A percentile compares a stretch with the other conserved stretches of the same genome.
phyloP scores from a whole-genome alignment of 2,888 invertebrate genomes.

The Chrysomela aeneicollis region DNA sequence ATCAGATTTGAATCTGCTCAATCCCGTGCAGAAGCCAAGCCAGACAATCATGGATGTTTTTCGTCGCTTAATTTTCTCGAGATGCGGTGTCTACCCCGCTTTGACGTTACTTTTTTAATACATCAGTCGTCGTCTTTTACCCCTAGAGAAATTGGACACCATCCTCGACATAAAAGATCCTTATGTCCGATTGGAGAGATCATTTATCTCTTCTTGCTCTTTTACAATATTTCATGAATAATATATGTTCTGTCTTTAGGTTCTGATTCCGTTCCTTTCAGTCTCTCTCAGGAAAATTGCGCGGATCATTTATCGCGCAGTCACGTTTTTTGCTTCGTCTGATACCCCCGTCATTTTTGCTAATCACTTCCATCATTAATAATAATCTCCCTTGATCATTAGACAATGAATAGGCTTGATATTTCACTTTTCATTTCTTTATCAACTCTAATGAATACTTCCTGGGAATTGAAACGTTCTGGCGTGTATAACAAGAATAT shows the following conservation, averaged over 20 bases:
- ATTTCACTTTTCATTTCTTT: conserved; percentile 20
- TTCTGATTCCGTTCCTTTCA: conserved; percentile 37
- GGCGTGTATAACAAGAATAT: neutral
- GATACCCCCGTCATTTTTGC: neutral
- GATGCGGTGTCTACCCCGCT: conserved; percentile 49
- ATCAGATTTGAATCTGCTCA: conserved; percentile 57
- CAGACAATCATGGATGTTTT: conserved; percentile 51
- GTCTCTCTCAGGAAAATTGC: conserved; percentile 1
- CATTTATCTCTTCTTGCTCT: conserved; percentile 42
- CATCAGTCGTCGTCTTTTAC: conserved; percentile 55
- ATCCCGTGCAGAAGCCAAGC: conserved; percentile 52
- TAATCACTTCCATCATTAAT: conserved; percentile 15
- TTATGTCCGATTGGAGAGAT: conserved; percentile 51
- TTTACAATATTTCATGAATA: conserved; percentile 50
- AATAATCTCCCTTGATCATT: conserved; percentile 12
- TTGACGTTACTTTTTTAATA: conserved; percentile 58
- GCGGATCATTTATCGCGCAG: neutral
- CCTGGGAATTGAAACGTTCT: neutral
- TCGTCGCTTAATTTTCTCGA: conserved; percentile 55
- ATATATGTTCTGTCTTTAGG: conserved; percentile 52
- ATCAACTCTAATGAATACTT: conserved; percentile 6
- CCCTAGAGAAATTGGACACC: conserved; percentile 57
- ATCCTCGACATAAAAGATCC: conserved; percentile 53
- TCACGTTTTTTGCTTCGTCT: neutral
- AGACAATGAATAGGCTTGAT: conserved; percentile 20